phyloP scores from a whole-genome alignment of 2,113 vertebrate species.

The Ictalurus furcatus region DNA sequence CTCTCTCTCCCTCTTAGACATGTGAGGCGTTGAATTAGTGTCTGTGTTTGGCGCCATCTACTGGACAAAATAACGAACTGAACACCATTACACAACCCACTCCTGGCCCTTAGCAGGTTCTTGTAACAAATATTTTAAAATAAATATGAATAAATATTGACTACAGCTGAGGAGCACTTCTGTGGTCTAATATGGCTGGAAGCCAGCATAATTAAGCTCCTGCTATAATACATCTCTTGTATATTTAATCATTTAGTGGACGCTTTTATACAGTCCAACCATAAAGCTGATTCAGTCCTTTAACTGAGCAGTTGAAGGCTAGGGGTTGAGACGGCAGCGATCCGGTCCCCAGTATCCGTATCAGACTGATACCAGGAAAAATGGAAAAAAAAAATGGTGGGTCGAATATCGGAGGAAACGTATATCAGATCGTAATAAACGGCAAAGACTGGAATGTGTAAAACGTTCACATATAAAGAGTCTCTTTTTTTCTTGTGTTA shows the following conservation, averaged over 20 bases:
- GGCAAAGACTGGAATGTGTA: neutral
- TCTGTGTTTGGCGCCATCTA: slow-evolving; percentile 39
- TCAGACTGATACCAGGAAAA: neutral
- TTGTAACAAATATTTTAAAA: neutral
- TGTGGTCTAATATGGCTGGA: neutral
- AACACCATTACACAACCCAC: neutral
- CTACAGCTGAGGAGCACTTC: neutral
- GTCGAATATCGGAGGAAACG: neutral
- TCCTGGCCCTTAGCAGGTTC: neutral
- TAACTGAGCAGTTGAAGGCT: neutral
- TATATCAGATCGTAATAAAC: neutral
- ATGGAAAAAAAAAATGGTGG: neutral
- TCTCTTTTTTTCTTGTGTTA: neutral
- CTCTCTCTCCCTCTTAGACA: neutral
- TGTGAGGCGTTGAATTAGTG: neutral
- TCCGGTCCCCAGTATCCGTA: neutral
- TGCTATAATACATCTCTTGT: neutral
- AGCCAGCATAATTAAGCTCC: neutral
- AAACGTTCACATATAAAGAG: neutral
- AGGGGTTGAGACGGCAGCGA: neutral
- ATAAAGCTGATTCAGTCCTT: neutral
- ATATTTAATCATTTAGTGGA: neutral
- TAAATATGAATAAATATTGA: neutral
- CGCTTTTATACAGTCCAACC: neutral
- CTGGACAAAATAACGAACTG: neutral